phyloP scores from a whole-genome alignment of 2,888 invertebrate genomes.

The Trachelus troglodyta region DNA sequence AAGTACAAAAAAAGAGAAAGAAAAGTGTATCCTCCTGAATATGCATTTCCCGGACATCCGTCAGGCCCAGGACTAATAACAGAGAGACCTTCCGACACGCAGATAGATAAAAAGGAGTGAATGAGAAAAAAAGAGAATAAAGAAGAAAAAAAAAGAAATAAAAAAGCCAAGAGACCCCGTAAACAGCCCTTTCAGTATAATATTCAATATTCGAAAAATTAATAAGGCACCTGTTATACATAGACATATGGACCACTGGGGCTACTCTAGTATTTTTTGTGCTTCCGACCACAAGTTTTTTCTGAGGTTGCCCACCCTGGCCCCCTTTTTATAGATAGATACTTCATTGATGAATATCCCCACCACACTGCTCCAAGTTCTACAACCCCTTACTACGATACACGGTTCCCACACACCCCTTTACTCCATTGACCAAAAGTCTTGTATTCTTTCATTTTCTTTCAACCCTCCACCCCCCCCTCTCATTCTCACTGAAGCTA shows the following conservation, averaged over 20 bases:
- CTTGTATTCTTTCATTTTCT: constrained; percentile 20
- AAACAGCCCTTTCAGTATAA: constrained; percentile 23
- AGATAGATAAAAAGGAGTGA: constrained; percentile 9
- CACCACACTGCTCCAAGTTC: constrained; percentile 3
- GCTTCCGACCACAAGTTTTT: background rate
- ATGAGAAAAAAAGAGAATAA: constrained; percentile 13
- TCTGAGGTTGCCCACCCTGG: constrained; percentile 4
- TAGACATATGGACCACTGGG: constrained; percentile 26
- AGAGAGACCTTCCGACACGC: background rate
- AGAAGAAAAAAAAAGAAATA: constrained; percentile 10
- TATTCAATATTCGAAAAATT: constrained; percentile 38
- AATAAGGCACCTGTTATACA: constrained; percentile 42
- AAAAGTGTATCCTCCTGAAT: background rate
- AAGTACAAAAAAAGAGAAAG: background rate
- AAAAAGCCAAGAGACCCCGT: background rate
- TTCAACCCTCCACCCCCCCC: constrained; percentile 26
- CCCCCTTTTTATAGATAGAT: constrained; percentile 1
- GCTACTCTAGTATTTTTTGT: constrained; percentile 12
- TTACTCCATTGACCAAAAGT: constrained; percentile 20
- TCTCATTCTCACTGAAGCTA: background rate
- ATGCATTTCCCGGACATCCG: constrained; percentile 7
- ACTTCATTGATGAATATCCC: constrained; percentile 17
- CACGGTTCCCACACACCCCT: constrained; percentile 18
- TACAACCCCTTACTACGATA: background rate
- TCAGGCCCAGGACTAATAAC: background rate